phyloP scores from a whole-genome alignment of 2,113 vertebrate species.

The Accipiter cooperii region DNA sequence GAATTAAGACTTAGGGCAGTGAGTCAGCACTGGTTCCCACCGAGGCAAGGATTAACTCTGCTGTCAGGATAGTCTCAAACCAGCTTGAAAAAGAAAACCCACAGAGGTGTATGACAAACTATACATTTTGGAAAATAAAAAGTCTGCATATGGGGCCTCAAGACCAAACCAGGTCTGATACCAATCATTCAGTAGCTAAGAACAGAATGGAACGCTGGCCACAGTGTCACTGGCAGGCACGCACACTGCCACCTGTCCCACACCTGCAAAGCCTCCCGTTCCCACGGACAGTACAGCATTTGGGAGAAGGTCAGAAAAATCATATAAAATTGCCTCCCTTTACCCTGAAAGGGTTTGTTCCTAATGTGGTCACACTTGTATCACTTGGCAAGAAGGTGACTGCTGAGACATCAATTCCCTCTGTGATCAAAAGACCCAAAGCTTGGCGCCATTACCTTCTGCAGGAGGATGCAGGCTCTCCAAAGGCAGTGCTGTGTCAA shows the following conservation, averaged over 20 bases:
- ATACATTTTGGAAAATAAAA: background rate
- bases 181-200: background rate
- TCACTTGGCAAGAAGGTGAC: background rate
- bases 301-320: background rate
- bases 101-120: background rate
- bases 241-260: background rate
- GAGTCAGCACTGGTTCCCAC: background rate
- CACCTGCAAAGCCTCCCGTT: background rate
- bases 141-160: background rate
- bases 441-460: background rate
- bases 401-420: background rate
- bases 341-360: background rate
- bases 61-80: background rate
- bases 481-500: background rate
- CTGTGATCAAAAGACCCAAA: background rate
- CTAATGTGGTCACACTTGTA: fast-evolving
- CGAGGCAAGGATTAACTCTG: background rate
- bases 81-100: background rate
- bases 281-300: background rate
- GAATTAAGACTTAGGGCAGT: background rate
- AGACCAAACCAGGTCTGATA: background rate
- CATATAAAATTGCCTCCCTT: background rate
- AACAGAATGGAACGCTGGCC: background rate
- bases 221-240: background rate
- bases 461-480: background rate